phyloP scores from a whole-genome alignment of 2,888 invertebrate species.

The Lasioglossum leucozonium region DNA sequence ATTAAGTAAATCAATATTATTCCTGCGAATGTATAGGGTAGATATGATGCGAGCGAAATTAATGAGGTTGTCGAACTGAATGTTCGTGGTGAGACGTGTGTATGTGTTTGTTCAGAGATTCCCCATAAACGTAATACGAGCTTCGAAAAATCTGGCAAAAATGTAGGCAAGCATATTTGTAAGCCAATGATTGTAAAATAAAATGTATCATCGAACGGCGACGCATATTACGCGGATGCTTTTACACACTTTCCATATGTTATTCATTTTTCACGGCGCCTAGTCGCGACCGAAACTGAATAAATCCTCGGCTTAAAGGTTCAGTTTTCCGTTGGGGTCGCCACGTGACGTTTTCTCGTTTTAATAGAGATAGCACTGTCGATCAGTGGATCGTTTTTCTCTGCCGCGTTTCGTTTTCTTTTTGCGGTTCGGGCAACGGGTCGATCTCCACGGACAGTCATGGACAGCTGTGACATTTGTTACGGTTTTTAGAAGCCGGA shows the following conservation, averaged over 20 bases:
- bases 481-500: conserved; percentile 48
- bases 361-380: conserved; percentile 31
- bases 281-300: conserved; percentile 27
- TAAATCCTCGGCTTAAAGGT: conserved; percentile 25
- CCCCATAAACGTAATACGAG: not conserved
- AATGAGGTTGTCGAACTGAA: not conserved
- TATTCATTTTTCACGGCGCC: conserved; percentile 33
- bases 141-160: not conserved
- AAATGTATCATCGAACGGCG: not conserved
- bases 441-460: conserved; percentile 32
- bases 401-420: conserved; percentile 8
- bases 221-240: conserved; percentile 38
- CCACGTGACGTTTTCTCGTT: conserved; percentile 25
- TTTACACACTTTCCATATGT: conserved; percentile 27
- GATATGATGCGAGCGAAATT: not conserved
- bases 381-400: conserved; percentile 14
- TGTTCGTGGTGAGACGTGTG: not conserved
- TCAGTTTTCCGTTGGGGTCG: conserved; percentile 12
- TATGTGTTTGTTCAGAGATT: not conserved
- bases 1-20: not conserved
- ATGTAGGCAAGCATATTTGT: too few species aligned
- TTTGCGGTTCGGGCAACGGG: conserved; percentile 22
- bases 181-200: too few species aligned
- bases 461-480: conserved; percentile 49
- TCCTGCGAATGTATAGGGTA: not conserved